Evolutionary conservation across 2,113 vertebrate genomes (phyloP).

Genomic region (Microtus ochrogaster): DNA sequence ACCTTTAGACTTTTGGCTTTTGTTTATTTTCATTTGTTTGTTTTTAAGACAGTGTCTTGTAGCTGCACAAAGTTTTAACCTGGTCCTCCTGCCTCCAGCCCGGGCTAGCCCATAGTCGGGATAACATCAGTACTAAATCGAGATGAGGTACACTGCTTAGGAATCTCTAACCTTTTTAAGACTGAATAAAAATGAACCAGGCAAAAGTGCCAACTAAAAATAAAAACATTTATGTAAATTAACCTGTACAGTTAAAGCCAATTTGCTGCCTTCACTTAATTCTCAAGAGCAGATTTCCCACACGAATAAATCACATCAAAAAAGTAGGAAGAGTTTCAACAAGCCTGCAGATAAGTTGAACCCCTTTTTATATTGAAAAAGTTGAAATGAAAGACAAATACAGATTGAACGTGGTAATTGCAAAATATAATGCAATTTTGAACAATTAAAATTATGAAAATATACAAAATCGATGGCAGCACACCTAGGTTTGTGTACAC

Average conservation of each 20-base stretch:
- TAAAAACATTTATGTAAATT: constrained; percentile 87
- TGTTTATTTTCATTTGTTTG: not conserved
- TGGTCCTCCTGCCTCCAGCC: not conserved
- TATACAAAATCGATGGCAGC: constrained; percentile 85
- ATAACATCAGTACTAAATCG: not conserved
- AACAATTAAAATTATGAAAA: constrained; percentile 86
- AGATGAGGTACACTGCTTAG: constrained; percentile 8
- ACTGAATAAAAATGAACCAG: constrained; percentile 70
- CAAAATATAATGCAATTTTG: constrained; percentile 87
- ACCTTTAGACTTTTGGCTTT: not conserved
- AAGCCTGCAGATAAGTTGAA: constrained; percentile 81
- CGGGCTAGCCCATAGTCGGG: not conserved
- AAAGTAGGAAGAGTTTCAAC: constrained; percentile 81
- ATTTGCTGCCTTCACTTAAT: constrained; percentile 81
- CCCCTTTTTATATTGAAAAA: constrained; percentile 80
- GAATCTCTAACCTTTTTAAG: constrained; percentile 37
- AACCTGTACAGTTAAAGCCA: constrained; percentile 87
- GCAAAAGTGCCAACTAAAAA: constrained; percentile 80
- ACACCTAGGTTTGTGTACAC: constrained; percentile 81
- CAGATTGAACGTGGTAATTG: constrained; percentile 84
- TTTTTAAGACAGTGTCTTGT: not conserved
- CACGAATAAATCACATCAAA: constrained; percentile 85
- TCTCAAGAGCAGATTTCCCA: constrained; percentile 81
- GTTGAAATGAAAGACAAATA: constrained; percentile 85
- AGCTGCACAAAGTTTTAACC: not conserved